These are phyloP conservation scores for Halcyon malimbica DNA, from an alignment of 2,113 vertebrate species.

Conservation along the genomic window DNA sequence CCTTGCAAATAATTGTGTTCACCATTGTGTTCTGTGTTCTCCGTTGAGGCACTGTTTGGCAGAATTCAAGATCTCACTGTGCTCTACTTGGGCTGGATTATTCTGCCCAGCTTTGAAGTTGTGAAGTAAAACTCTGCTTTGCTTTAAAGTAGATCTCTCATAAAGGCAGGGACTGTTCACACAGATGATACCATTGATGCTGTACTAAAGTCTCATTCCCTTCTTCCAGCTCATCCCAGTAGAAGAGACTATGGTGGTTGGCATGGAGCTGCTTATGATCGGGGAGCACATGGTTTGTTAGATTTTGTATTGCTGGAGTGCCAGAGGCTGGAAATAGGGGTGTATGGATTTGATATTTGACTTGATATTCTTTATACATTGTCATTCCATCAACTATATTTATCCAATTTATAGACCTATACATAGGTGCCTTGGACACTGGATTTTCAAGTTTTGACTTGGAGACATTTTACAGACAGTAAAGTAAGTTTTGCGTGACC, in stretches of 20 bases:
- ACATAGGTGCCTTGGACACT: not conserved
- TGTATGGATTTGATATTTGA: accelerated
- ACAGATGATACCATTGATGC: not conserved
- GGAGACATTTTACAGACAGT: not conserved
- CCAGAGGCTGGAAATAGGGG: not conserved
- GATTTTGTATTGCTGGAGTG: not conserved
- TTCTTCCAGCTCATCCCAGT: not conserved
- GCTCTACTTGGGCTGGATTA: not conserved
- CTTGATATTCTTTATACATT: not conserved
- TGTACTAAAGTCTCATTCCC: not conserved
- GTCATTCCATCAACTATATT: not conserved
- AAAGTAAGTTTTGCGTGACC: not conserved
- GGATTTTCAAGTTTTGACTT: not conserved
- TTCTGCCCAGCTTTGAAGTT: not conserved
- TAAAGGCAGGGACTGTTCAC: not conserved
- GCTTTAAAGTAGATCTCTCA: not conserved
- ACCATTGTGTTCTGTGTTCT: not conserved
- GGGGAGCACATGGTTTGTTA: not conserved
- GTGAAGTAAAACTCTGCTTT: not conserved
- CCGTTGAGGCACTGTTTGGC: not conserved
- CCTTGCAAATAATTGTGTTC: not conserved
- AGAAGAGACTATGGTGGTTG: not conserved
- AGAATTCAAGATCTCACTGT: not conserved
- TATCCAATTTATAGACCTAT: not conserved
- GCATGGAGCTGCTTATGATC: not conserved